A percentile compares a stretch with the other conserved stretches of the same genome.
These are phyloP conservation scores for Microctenopoma stevenorrisi DNA, from an alignment of 2,797 vertebrate species.

Conservation along the genomic window DNA sequence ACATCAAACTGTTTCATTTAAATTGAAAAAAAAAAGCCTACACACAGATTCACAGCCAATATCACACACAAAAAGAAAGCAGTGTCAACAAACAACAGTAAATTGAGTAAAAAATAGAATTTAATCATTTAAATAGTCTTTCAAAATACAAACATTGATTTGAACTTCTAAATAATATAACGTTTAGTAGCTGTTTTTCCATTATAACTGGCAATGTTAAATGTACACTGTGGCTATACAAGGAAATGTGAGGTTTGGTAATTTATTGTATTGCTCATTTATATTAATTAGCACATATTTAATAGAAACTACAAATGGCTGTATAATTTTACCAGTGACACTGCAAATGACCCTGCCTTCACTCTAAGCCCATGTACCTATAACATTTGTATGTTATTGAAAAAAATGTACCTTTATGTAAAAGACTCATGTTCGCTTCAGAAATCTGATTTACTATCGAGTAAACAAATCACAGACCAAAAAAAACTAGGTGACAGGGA, in stretches of 20 bases:
- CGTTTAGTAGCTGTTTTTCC: conserved; percentile 81
- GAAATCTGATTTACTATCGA: conserved; percentile 47
- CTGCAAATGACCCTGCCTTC: conserved; percentile 56
- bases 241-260: conserved; percentile 86
- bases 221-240: conserved; percentile 87
- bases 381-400: conserved; percentile 60
- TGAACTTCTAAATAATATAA: conserved; percentile 85
- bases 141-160: conserved; percentile 89
- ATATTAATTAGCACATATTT: conserved; percentile 85
- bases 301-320: conserved; percentile 82
- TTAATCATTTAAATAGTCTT: conserved; percentile 90
- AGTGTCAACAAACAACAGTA: conserved; percentile 86
- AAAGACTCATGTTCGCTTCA: conserved; percentile 57
- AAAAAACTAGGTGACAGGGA: conserved; percentile 29
- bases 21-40: conserved; percentile 68
- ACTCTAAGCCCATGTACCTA: conserved; percentile 50
- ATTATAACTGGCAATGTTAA: conserved; percentile 84
- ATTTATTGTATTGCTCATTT: conserved; percentile 89
- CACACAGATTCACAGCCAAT: conserved; percentile 82
- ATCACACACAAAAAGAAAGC: conserved; percentile 82
- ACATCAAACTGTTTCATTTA: conserved; percentile 81
- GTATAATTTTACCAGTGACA: conserved; percentile 73
- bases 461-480: conserved; percentile 35
- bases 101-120: conserved; percentile 90
- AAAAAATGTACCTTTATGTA: conserved; percentile 67